phyloP scores from a whole-genome alignment of 2,113 vertebrate genomes.

The Gymnarchus niloticus region DNA sequence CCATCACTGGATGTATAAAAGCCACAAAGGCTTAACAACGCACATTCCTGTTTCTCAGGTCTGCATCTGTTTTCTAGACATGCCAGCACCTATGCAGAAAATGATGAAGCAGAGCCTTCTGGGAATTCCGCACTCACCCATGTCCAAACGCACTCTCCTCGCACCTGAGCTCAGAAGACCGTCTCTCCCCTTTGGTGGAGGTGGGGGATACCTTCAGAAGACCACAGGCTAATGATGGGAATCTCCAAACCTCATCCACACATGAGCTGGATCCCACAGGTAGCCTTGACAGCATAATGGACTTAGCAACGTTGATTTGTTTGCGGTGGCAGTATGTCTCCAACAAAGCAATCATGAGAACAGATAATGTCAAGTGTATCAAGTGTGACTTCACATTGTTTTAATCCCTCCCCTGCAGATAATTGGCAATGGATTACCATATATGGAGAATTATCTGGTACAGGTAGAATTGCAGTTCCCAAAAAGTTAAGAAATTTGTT shows the following conservation, averaged over 20 bases:
- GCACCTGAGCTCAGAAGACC: neutral
- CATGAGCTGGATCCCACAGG: neutral
- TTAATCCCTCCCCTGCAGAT: neutral
- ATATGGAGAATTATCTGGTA: neutral
- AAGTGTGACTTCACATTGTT: neutral
- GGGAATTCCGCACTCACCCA: neutral
- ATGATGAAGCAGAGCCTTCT: neutral
- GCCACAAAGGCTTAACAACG: neutral
- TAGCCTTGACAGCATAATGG: constrained; percentile 3
- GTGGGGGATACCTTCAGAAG: no score
- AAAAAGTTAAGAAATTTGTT: no score
- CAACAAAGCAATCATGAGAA: neutral
- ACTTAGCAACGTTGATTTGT: neutral
- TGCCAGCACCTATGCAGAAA: neutral
- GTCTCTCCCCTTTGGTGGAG: neutral
- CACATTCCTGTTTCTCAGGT: neutral
- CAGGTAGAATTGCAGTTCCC: neutral
- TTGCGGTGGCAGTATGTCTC: neutral
- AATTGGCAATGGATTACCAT: neutral
- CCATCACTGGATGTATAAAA: neutral
- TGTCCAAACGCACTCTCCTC: neutral
- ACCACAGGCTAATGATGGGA: neutral
- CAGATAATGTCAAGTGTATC: neutral
- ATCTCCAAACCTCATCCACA: neutral
- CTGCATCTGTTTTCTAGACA: neutral